Conservation (phyloP, 2,113 vertebrate species). For the Neolamprologus sp. region DNA sequence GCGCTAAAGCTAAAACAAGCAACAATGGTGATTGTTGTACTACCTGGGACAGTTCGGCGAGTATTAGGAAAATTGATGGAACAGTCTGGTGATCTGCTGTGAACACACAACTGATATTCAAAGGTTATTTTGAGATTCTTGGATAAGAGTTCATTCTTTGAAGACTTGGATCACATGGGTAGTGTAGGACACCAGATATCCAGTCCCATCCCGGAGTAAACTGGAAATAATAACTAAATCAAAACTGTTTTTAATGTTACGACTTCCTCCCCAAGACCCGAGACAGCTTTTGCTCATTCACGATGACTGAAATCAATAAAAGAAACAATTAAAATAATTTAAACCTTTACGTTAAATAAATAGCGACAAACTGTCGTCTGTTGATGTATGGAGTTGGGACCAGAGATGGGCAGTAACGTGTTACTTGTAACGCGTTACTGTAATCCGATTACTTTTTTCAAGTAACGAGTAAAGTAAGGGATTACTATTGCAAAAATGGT, state of each 20-base stretch:
- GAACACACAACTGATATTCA: not conserved
- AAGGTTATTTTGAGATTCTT: not conserved
- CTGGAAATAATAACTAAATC: not conserved
- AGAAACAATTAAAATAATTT: not conserved
- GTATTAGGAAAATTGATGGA: not conserved
- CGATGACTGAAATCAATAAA: not conserved
- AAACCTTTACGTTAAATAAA: not conserved
- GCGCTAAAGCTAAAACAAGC: not conserved
- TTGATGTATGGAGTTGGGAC: not conserved
- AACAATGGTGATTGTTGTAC: not conserved
- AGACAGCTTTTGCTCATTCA: not conserved
- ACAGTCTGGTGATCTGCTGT: not conserved
- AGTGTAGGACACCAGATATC: not conserved
- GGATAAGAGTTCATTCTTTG: not conserved
- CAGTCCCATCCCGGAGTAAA: not conserved
- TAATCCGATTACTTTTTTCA: too few species aligned
- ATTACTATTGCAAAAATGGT: too few species aligned
- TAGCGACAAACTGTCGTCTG: too few species aligned
- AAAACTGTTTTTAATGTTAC: not conserved
- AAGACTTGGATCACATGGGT: not conserved
- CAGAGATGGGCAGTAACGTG: too few species aligned
- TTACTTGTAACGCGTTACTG: too few species aligned
- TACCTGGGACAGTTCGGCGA: not conserved
- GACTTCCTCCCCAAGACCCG: not conserved
- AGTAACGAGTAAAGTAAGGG: too few species aligned